Evolutionary conservation across 1,140 invertebrate species (phyloP).

Genomic region (Euwallacea similis): DNA sequence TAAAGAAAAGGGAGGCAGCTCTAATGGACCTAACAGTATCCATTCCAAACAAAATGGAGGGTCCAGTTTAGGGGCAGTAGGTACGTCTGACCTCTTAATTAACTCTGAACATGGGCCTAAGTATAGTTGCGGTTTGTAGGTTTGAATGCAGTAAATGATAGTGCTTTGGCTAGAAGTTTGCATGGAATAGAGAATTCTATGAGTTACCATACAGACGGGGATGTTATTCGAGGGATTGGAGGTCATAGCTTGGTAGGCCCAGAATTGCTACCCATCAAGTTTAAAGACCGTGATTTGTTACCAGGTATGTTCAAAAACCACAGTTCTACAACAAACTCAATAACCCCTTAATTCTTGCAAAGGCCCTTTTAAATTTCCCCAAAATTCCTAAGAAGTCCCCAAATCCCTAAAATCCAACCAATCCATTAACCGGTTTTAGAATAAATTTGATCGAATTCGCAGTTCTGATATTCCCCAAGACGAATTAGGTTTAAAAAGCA

Average conservation of each 20-base stretch:
- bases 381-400: too few species aligned
- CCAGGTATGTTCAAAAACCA: slow-evolving; percentile 48
- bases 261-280: slow-evolving; percentile 82
- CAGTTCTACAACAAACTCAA: not conserved
- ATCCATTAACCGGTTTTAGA: not conserved
- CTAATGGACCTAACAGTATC: slow-evolving; percentile 60
- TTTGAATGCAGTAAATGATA: slow-evolving; percentile 59
- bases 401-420: not conserved
- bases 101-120: not conserved
- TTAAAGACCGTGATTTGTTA: slow-evolving; percentile 80
- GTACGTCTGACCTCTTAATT: not conserved
- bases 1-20: slow-evolving; percentile 73
- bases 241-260: slow-evolving; percentile 73
- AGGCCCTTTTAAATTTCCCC: too few species aligned
- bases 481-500: too few species aligned
- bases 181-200: slow-evolving; percentile 62
- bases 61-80: slow-evolving; percentile 58
- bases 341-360: not conserved
- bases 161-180: slow-evolving; percentile 59
- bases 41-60: slow-evolving; percentile 69
- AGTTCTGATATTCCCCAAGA: too few species aligned
- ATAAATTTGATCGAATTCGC: not conserved
- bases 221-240: slow-evolving; percentile 67
- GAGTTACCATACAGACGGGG: slow-evolving; percentile 66
- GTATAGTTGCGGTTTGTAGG: slow-evolving; percentile 31